Evolutionary conservation across 1,140 invertebrate species (phyloP).

Genomic region (Megalopta genalis): DNA sequence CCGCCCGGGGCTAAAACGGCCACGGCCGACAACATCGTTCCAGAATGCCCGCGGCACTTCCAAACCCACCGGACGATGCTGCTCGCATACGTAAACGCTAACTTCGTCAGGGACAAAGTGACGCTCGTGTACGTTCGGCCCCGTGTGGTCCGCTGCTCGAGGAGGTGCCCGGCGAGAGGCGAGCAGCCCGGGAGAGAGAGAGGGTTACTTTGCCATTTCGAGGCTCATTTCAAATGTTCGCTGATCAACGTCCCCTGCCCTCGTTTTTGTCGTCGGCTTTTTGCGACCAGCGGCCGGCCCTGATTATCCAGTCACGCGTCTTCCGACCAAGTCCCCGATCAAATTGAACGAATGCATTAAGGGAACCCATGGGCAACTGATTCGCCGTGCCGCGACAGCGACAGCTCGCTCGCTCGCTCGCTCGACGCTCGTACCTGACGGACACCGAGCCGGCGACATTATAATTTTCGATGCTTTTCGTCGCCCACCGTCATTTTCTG

Average conservation of each 20-base stretch:
- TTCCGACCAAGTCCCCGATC: not conserved
- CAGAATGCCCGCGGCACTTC: slow-evolving; percentile 66
- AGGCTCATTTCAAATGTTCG: slow-evolving; percentile 50
- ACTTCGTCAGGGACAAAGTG: slow-evolving; percentile 73
- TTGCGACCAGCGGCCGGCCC: not conserved
- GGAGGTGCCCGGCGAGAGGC: not conserved
- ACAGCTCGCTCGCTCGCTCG: no score
- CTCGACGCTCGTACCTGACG: no score
- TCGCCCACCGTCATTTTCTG: no score
- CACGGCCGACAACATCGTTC: slow-evolving; percentile 76
- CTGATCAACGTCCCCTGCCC: slow-evolving; percentile 30
- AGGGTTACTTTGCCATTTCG: slow-evolving; percentile 49
- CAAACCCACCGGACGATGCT: slow-evolving; percentile 68
- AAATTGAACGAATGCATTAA: slow-evolving; percentile 20
- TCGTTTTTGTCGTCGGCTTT: slow-evolving; percentile 40
- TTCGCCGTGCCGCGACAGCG: not conserved
- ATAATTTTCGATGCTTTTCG: no score
- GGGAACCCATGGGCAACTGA: no score
- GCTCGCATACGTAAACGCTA: slow-evolving; percentile 71
- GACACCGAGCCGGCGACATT: not conserved
- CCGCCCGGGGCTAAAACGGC: slow-evolving; percentile 66
- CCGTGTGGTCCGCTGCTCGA: not conserved
- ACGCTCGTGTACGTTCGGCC: slow-evolving; percentile 54
- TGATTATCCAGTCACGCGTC: slow-evolving; percentile 7
- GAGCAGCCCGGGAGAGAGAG: no score